phyloP scores from a whole-genome alignment of 2,113 vertebrate species.

The Axis porcinus region DNA sequence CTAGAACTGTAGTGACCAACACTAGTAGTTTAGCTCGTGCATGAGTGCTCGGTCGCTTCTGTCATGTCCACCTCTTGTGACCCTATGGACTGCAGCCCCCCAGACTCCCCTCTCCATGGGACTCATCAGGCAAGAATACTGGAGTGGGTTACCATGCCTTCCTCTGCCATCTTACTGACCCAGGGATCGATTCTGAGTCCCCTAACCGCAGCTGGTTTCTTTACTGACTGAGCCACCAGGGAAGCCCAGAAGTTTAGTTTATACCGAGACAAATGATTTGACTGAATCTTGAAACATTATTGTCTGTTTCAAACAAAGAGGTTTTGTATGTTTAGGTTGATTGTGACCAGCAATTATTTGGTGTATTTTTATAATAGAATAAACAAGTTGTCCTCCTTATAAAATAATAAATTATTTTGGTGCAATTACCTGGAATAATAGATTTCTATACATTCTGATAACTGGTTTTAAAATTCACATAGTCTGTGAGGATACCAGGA shows the following conservation, averaged over 20 bases:
- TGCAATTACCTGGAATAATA: too few relatives aligned
- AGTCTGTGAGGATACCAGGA: too few relatives aligned
- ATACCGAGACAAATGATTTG: not conserved
- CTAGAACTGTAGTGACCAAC: accelerated
- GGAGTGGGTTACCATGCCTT: not conserved
- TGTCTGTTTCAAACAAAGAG: not conserved
- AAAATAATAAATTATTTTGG: too few relatives aligned
- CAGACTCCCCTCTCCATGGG: not conserved
- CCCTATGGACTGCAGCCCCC: not conserved
- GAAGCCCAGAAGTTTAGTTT: not conserved
- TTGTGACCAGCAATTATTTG: not conserved
- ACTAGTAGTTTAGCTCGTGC: not conserved
- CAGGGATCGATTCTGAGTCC: not conserved
- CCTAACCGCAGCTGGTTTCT: not conserved
- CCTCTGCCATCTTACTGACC: accelerated
- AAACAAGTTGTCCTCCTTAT: not conserved
- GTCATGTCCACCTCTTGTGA: not conserved
- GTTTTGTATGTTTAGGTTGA: not conserved
- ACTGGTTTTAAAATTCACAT: too few relatives aligned
- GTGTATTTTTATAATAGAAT: not conserved
- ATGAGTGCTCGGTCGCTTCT: accelerated
- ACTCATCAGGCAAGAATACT: not conserved
- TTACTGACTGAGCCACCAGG: not conserved
- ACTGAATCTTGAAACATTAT: not conserved
- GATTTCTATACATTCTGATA: too few relatives aligned